phyloP scores from a whole-genome alignment of 1,140 invertebrate species.

The Ruditapes philippinarum region DNA sequence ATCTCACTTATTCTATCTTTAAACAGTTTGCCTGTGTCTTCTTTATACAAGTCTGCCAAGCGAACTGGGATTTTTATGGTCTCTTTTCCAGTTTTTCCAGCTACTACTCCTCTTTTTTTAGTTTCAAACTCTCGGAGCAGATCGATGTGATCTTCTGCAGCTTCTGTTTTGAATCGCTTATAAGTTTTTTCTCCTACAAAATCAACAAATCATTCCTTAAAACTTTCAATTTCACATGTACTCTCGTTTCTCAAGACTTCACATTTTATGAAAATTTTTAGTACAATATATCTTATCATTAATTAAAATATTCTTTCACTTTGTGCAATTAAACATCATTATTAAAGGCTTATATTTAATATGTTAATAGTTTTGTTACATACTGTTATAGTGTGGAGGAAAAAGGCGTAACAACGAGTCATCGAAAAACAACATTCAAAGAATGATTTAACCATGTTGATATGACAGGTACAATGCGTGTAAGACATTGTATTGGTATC shows the following conservation, averaged over 20 bases:
- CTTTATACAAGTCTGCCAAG: conserved; percentile 28
- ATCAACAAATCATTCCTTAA: no score
- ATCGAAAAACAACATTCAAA: no score
- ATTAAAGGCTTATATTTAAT: no score
- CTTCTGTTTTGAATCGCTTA: conserved; percentile 40
- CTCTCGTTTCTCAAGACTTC: no score
- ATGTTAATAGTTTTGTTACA: no score
- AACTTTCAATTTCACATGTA: no score
- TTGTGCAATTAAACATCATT: no score
- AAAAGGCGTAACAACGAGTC: no score
- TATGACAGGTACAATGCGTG: neutral
- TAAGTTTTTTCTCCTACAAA: conserved; percentile 34
- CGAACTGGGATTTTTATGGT: conserved; percentile 23
- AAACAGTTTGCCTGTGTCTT: neutral
- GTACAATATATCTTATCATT: no score
- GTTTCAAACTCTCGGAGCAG: conserved; percentile 50
- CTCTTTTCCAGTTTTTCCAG: conserved; percentile 12
- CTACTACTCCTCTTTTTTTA: conserved; percentile 28
- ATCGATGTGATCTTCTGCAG: conserved; percentile 40
- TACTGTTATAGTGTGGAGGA: no score
- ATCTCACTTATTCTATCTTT: neutral
- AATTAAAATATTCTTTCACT: no score
- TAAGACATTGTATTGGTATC: neutral
- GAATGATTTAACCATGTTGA: neutral
- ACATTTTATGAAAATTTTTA: no score